Percentiles rank a stretch among this genome's conserved stretches.
phyloP scores from a whole-genome alignment of 2,888 invertebrate species.

The Falcaria lacertinaria region DNA sequence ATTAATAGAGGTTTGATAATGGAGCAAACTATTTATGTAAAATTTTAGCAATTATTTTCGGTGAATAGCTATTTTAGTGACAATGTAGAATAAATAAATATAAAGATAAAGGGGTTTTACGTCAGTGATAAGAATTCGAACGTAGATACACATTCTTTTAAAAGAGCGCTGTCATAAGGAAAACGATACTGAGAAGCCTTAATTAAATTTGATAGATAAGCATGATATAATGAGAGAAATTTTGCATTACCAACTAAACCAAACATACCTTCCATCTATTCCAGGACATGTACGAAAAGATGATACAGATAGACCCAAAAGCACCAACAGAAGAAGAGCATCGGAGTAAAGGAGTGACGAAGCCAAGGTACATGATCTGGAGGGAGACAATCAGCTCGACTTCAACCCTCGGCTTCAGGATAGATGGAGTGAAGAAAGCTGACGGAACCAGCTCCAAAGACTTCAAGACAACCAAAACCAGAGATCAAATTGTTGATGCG shows the following conservation, averaged over 20 bases:
- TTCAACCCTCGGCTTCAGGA: constrained; percentile 96
- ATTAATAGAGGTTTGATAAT: no score
- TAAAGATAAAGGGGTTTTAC: no score
- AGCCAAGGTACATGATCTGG: constrained; percentile 97
- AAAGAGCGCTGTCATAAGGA: no score
- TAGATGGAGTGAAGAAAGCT: constrained; percentile 95
- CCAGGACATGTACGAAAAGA: constrained; percentile 98
- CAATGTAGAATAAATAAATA: no score
- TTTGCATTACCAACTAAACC: background rate
- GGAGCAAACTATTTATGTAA: no score
- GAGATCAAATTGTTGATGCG: constrained; percentile 89
- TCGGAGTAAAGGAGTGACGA: constrained; percentile 93
- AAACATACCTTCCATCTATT: constrained; percentile 22
- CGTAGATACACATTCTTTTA: no score
- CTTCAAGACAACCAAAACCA: constrained; percentile 95
- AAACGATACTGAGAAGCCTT: no score
- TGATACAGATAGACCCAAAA: constrained; percentile 94
- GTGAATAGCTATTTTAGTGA: no score
- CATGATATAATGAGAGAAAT: no score
- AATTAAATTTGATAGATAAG: no score
- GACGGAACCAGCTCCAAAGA: constrained; percentile 96
- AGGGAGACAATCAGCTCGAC: constrained; percentile 98
- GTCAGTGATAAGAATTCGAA: no score
- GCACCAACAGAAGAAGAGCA: constrained; percentile 96
- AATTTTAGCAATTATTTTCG: no score